These are phyloP conservation scores for Noctua janthina DNA, from an alignment of 2,888 invertebrate genomes.

Conservation along the genomic window DNA sequence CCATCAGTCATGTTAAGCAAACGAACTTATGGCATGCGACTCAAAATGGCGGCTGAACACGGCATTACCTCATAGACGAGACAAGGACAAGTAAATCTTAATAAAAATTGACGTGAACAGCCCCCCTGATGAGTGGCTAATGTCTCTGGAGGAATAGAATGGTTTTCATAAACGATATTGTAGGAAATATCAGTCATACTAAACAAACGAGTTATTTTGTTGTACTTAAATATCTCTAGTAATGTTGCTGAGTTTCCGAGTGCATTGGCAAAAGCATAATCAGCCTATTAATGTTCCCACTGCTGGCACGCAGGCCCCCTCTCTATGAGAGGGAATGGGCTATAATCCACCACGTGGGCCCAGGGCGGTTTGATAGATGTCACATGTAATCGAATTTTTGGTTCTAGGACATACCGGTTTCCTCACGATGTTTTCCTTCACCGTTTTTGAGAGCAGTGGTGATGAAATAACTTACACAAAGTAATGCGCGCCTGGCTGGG, in stretches of 20 bases:
- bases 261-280: background rate
- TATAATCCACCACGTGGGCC: no score
- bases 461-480: no score
- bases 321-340: no score
- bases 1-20: slow-evolving; percentile 38
- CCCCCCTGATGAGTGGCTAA: background rate
- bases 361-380: no score
- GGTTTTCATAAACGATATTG: background rate
- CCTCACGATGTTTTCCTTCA: no score
- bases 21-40: slow-evolving; percentile 55
- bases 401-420: no score
- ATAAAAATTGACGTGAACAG: slow-evolving; percentile 52
- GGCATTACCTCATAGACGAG: slow-evolving; percentile 43
- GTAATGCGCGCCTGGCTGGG: no score
- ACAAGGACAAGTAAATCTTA: slow-evolving; percentile 55
- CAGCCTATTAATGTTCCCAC: no score
- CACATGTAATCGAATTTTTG: no score
- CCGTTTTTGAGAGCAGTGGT: no score
- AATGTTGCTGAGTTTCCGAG: background rate
- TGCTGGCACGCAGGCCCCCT: no score
- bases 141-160: background rate
- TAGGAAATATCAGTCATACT: background rate
- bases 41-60: slow-evolving; percentile 55
- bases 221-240: background rate
- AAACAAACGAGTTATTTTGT: background rate